Evolutionary conservation across 2,113 vertebrate species (phyloP), one percentile per base, ranked within the genome.

Genomic region (Shinisaurus crocodilurus): DNA sequence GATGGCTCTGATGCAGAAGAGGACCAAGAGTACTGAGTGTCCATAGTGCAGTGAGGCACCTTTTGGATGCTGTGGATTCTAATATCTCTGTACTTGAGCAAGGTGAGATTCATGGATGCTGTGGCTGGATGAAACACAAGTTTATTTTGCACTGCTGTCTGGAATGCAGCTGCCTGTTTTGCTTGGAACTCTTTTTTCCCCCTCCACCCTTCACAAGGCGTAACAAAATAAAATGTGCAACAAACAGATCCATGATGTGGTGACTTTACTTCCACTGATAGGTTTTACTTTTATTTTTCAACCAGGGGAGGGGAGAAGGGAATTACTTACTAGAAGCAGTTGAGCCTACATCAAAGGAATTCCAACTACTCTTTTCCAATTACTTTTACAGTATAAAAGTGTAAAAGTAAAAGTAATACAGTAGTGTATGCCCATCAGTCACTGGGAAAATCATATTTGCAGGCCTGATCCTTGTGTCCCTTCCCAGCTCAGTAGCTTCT

Each of bases 21-120:
- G 2, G 88, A 94, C 0, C 88, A 94, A 63, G 89, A 60, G 43
- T 86, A 60, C 25, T 86, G n/a, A 86, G 23, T 15, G 1, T 50
- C 43, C 1, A 6, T 25, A 37, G n/a, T n/a, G 18, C 8, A 63
- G 12, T 0, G 16, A 37, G 50, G 50, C 8, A 27, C 1, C 2
- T 5, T 50, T 48, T 27, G 20, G 27, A 79, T 16, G 74, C n/a
- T 34, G n/a, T 37, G 3, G 5, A 1, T 82, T 20, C 54, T n/a
- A 82, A 6, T 45, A 82, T 1, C 2, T 54, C 7, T 57, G 29
- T 3, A 16, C 37, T 45, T 77, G 4, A 25, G 13, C 45, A 6
- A 13, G 2, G 2, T 29, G 77, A 80, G 5, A 2, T 50, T 70
- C 8, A 13, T 70, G 69, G 69, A 29, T 70, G 69, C 32, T 6